Evolutionary conservation across 2,888 invertebrate genomes (phyloP).

Genomic region (Orchesellides sinensis): DNA sequence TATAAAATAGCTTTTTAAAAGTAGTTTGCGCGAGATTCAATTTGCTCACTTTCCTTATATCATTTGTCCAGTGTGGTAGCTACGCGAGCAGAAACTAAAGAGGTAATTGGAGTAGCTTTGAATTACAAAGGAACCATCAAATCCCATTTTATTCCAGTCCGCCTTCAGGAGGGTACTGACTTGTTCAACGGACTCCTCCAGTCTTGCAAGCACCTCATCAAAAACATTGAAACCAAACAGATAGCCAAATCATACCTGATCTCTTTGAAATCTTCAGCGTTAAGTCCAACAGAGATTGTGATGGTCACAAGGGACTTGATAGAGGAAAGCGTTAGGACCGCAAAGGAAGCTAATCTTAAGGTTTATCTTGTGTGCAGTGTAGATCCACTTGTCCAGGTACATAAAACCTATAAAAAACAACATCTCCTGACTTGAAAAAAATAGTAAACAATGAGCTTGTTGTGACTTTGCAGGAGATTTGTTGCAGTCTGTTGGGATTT

Average conservation of each 20-base stretch:
- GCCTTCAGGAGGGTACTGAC: slow-evolving; percentile 37
- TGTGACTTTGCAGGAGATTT: slow-evolving; percentile 28
- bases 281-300: slow-evolving; percentile 9
- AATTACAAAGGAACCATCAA: slow-evolving; percentile 37
- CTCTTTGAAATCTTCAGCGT: slow-evolving; percentile 9
- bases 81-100: slow-evolving; percentile 15
- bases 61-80: slow-evolving; percentile 20
- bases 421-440: neutral
- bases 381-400: slow-evolving; percentile 51
- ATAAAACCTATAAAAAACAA: neutral
- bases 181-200: slow-evolving; percentile 21
- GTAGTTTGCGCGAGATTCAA: neutral
- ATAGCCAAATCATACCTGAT: slow-evolving; percentile 53
- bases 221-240: slow-evolving; percentile 32
- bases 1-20: neutral
- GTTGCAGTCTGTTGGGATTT: slow-evolving; percentile 44
- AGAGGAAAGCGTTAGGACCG: slow-evolving; percentile 34
- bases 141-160: slow-evolving; percentile 17
- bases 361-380: slow-evolving; percentile 34
- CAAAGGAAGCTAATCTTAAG: slow-evolving; percentile 15
- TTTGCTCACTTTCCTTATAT: too few species aligned
- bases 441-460: neutral
- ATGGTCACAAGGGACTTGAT: slow-evolving; percentile 40
- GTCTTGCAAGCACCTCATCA: slow-evolving; percentile 34
- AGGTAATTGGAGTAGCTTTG: slow-evolving; percentile 34